These are phyloP conservation scores for Mixornis gularis DNA, from an alignment of 2,113 vertebrate species.

Conservation along the genomic window DNA sequence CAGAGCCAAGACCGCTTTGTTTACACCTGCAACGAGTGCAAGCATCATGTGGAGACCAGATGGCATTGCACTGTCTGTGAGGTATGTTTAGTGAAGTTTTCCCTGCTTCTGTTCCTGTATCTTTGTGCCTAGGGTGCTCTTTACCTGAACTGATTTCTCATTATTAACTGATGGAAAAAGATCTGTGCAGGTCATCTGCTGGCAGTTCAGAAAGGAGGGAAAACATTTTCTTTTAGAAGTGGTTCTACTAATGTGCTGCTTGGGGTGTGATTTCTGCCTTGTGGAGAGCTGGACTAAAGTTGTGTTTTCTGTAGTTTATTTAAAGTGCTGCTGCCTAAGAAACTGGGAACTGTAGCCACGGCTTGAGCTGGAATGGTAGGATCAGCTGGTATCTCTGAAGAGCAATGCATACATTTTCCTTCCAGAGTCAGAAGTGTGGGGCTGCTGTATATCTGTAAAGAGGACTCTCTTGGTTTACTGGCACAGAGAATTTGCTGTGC, in stretches of 20 bases:
- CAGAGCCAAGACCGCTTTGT: constrained; percentile 98
- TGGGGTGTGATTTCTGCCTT: background rate
- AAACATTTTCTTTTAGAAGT: rapidly evolving
- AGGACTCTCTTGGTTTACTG: background rate
- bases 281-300: background rate
- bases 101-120: background rate
- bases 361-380: background rate
- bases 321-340: background rate
- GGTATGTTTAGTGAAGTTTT: constrained; percentile 69
- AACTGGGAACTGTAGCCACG: background rate
- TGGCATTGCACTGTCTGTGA: constrained; percentile 98
- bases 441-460: background rate
- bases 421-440: background rate
- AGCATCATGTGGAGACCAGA: constrained; percentile 94
- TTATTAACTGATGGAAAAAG: background rate
- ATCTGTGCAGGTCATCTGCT: background rate
- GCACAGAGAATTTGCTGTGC: background rate
- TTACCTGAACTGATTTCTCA: background rate
- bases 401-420: background rate
- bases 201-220: background rate
- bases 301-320: background rate
- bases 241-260: background rate
- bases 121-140: background rate
- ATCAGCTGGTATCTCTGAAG: background rate
- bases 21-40: constrained; percentile 98